Base-by-base conservation (phyloP, 2,797 vertebrate species). In the Anomalospiza imberbis region DNA sequence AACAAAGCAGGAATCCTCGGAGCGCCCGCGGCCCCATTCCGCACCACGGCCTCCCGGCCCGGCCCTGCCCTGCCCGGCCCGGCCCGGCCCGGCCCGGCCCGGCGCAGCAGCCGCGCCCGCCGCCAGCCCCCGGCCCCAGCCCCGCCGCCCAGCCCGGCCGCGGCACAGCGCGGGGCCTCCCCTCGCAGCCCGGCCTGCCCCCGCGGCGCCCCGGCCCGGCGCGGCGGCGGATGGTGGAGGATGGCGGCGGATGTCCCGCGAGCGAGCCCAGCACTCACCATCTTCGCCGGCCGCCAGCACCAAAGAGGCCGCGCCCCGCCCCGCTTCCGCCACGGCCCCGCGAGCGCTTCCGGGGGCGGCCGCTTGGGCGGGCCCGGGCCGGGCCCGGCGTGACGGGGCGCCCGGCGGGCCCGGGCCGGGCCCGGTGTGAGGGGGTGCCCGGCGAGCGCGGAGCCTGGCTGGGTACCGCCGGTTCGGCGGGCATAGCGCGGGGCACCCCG, bases 401-500 rank as follows among this genome's bases (percentile, higher is more conserved):
- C n/a, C n/a, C n/a, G n/a, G n/a, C n/a, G n/a, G n/a, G n/a, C n/a
- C 9, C 17, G 11, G 34, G 34, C 18, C 51, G 51, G 12, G 18
- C 8, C 53, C 19, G 19, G 36, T 19, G 36, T 19, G 34, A 19
- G 12, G 25, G 3, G 36, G 20, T 4, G 12, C 3, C 10, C 9
- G 57, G 34, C 19, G 60, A 19, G 6, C 5, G 24, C 17, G 16
- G 54, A 16, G 54, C 22, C n/a, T n/a, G n/a, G n/a, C n/a, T n/a
- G n/a, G n/a, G n/a, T n/a, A n/a, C n/a, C n/a, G n/a, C n/a, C n/a
- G n/a, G n/a, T n/a, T n/a, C n/a, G n/a, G n/a, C 21, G 32, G 32
- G 50, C 29, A 0, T 17, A 0, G 7, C 2, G 0, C 4, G 5
- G 9, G 9, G 26, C 7, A 1, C 8, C 2, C 1, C 1, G 2